Conservation (phyloP, 2,113 vertebrate genomes). For the Etheostoma cragini region DNA sequence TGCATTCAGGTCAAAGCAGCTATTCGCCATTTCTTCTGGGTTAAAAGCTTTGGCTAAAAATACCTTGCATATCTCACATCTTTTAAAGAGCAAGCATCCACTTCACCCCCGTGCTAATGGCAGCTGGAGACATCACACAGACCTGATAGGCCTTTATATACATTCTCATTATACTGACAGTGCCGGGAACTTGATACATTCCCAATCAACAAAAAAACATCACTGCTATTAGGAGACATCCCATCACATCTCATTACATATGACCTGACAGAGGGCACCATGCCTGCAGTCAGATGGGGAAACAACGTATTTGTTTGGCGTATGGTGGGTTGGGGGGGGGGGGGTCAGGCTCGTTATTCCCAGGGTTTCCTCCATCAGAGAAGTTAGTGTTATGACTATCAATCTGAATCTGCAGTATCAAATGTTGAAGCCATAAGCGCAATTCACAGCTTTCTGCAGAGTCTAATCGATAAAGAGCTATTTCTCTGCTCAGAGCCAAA, state of each 20-base stretch:
- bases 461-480: conserved; percentile 73
- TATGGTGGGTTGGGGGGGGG: not conserved
- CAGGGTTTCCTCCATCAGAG: conserved; percentile 37
- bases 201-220: conserved; percentile 63
- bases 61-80: conserved; percentile 79
- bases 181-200: conserved; percentile 56
- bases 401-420: conserved; percentile 69
- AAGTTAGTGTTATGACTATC: conserved; percentile 69
- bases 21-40: conserved; percentile 52
- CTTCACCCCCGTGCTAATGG: conserved; percentile 74
- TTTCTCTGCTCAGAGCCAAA: conserved; percentile 61
- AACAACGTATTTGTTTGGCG: conserved; percentile 68
- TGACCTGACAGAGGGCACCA: conserved; percentile 63
- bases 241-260: conserved; percentile 71
- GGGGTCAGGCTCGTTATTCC: conserved; percentile 22
- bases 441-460: conserved; percentile 76
- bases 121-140: conserved; percentile 66
- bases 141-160: conserved; percentile 68
- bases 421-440: conserved; percentile 78
- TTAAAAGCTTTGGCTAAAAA: conserved; percentile 77
- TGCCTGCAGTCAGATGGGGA: conserved; percentile 63
- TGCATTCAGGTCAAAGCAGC: conserved; percentile 50
- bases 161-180: conserved; percentile 66
- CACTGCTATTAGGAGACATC: conserved; percentile 59
- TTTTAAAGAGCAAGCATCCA: conserved; percentile 70